Evolutionary conservation across 2,113 vertebrate species (phyloP).

Genomic region (Talpa occidentalis): DNA sequence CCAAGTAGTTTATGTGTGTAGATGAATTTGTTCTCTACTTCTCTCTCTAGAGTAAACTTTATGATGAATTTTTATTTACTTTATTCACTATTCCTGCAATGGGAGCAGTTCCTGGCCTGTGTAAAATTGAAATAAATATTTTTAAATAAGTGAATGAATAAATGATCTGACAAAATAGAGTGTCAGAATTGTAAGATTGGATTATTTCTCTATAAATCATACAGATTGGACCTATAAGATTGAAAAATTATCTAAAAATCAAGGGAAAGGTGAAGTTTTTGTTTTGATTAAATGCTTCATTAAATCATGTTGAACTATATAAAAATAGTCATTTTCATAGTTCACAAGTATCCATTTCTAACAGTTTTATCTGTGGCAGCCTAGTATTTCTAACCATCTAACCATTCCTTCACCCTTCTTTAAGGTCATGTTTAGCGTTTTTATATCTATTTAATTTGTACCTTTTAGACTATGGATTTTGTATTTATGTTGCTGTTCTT

Average conservation of each 20-base stretch:
- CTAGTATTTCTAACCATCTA: not conserved
- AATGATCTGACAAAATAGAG: not conserved
- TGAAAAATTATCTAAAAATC: not conserved
- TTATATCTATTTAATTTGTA: not conserved
- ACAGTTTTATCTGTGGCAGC: not conserved
- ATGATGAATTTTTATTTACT: not conserved
- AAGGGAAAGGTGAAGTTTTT: not conserved
- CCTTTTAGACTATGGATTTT: not conserved
- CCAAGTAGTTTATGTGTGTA: not conserved
- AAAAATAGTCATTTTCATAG: not conserved
- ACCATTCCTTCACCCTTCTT: not conserved
- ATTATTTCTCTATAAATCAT: not conserved
- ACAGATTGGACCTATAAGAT: not conserved
- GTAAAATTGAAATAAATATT: not conserved
- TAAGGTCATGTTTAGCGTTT: not conserved
- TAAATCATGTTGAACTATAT: not conserved
- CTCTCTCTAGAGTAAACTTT: not conserved
- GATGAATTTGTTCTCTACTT: not conserved
- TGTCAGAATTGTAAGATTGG: not conserved
- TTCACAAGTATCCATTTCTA: not conserved
- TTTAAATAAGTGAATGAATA: not conserved
- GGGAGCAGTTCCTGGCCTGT: not conserved
- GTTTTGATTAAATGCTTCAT: constrained; percentile 23
- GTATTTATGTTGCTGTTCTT: not conserved
- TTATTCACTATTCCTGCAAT: not conserved